These are phyloP conservation scores for Parnassius orleans DNA, from an alignment of 2,888 invertebrate genomes.

Conservation along the genomic window DNA sequence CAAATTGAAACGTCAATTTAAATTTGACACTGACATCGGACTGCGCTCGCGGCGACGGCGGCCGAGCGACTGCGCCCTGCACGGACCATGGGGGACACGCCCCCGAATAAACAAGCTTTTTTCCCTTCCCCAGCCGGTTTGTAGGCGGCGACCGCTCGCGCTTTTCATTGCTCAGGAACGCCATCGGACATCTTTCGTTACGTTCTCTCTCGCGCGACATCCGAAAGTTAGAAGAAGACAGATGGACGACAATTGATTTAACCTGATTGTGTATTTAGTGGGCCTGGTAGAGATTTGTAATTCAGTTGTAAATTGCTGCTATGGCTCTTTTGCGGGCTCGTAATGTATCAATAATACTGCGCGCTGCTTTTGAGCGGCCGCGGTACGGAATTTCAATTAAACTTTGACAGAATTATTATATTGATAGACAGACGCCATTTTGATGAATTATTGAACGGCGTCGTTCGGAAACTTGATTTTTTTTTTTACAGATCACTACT, in stretches of 20 bases:
- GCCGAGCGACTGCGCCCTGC: slow-evolving; percentile 63
- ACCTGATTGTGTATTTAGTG: slow-evolving; percentile 75
- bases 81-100: slow-evolving; percentile 55
- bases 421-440: slow-evolving; percentile 69
- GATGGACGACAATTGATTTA: slow-evolving; percentile 66
- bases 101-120: slow-evolving; percentile 70
- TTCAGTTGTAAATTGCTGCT: slow-evolving; percentile 76
- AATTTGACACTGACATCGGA: slow-evolving; percentile 38
- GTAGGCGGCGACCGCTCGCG: slow-evolving; percentile 61
- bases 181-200: slow-evolving; percentile 41
- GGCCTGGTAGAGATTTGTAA: slow-evolving; percentile 74
- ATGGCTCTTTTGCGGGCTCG: slow-evolving; percentile 71
- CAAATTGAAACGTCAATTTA: slow-evolving; percentile 60
- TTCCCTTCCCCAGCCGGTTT: slow-evolving; percentile 59
- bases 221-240: slow-evolving; percentile 39
- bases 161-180: slow-evolving; percentile 52
- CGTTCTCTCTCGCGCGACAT: slow-evolving; percentile 32
- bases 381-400: slow-evolving; percentile 74
- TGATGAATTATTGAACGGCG: slow-evolving; percentile 65
- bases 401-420: slow-evolving; percentile 79
- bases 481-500: slow-evolving; percentile 48
- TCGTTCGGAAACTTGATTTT: slow-evolving; percentile 41
- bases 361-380: slow-evolving; percentile 52
- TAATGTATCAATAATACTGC: slow-evolving; percentile 79
- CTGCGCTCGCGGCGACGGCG: slow-evolving; percentile 65